Percentiles rank a stretch among this genome's conserved stretches.
Evolutionary conservation across 2,797 vertebrate genomes (phyloP).

Genomic region (Anabas testudineus): DNA sequence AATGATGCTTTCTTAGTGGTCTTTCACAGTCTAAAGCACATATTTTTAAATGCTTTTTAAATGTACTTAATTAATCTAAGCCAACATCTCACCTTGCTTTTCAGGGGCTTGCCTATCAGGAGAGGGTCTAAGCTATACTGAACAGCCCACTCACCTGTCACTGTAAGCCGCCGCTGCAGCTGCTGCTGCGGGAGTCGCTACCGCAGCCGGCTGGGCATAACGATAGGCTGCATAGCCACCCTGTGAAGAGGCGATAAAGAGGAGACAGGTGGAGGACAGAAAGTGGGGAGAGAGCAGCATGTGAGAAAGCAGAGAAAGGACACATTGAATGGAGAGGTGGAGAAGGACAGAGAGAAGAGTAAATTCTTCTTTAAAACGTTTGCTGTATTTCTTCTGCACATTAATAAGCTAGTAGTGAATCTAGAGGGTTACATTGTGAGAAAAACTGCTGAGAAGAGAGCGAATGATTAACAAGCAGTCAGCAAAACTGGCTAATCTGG

Average conservation of each 20-base stretch:
- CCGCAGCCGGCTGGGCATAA: slow-evolving; percentile 95
- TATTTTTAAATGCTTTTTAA: too few species aligned
- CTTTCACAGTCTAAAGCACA: too few species aligned
- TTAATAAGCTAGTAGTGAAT: slow-evolving; percentile 55
- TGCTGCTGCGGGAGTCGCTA: slow-evolving; percentile 89
- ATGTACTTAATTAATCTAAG: too few species aligned
- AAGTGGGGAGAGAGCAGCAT: neutral
- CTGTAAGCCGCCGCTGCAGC: slow-evolving; percentile 96
- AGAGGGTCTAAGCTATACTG: neutral
- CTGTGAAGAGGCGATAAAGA: slow-evolving; percentile 75
- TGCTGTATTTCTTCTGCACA: slow-evolving; percentile 23
- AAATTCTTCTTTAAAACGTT: slow-evolving; percentile 43
- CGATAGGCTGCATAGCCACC: slow-evolving; percentile 98
- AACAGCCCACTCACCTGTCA: slow-evolving; percentile 88
- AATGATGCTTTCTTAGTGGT: too few species aligned
- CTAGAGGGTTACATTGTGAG: slow-evolving; percentile 76
- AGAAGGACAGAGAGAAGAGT: slow-evolving; percentile 44
- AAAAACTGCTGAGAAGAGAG: slow-evolving; percentile 75
- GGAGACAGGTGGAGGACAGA: slow-evolving; percentile 20
- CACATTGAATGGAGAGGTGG: slow-evolving; percentile 17
- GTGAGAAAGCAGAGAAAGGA: slow-evolving; percentile 8
- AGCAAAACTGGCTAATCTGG: slow-evolving; percentile 83
- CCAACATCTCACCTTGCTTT: neutral
- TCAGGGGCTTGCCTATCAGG: slow-evolving; percentile 5
- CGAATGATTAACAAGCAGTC: slow-evolving; percentile 84